Percentiles rank a stretch among this genome's conserved stretches.
Conservation (phyloP, 2,888 invertebrate genomes). For the Parasteatoda lunata region DNA sequence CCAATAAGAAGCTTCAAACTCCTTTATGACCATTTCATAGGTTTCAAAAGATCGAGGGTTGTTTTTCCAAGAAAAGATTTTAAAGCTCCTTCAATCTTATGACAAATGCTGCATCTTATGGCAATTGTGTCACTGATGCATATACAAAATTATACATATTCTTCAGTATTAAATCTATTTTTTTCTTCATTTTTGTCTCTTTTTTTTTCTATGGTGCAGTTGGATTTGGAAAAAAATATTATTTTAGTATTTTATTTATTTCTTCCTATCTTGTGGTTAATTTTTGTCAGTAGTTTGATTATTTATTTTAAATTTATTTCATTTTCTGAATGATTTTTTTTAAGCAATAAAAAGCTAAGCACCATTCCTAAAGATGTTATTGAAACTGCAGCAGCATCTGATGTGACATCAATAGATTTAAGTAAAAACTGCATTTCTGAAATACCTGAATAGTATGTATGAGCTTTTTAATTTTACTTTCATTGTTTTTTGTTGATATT, state of each 20-base stretch:
- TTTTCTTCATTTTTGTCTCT: too few species aligned
- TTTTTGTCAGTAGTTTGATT: conserved; percentile 1
- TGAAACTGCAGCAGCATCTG: conserved; percentile 81
- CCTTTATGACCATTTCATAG: too few species aligned
- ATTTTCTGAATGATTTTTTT: background rate
- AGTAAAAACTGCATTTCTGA: conserved; percentile 84
- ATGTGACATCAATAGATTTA: conserved; percentile 85
- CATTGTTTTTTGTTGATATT: background rate
- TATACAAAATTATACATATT: too few species aligned
- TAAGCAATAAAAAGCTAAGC: conserved; percentile 79
- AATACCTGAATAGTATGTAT: conserved; percentile 81
- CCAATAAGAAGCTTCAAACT: too few species aligned
- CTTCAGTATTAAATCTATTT: too few species aligned
- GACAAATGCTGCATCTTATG: too few species aligned
- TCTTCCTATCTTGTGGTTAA: background rate
- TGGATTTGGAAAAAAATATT: too few species aligned
- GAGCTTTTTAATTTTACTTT: background rate
- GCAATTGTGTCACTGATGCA: too few species aligned
- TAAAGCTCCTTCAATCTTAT: too few species aligned
- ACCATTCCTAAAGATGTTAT: conserved; percentile 84
- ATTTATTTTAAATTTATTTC: background rate
- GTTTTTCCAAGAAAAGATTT: too few species aligned
- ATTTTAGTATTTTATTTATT: background rate
- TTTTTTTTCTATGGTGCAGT: too few species aligned
- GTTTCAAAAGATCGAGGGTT: too few species aligned